Conservation (phyloP, 2,113 vertebrate genomes). For the Lophura nycthemera region DNA sequence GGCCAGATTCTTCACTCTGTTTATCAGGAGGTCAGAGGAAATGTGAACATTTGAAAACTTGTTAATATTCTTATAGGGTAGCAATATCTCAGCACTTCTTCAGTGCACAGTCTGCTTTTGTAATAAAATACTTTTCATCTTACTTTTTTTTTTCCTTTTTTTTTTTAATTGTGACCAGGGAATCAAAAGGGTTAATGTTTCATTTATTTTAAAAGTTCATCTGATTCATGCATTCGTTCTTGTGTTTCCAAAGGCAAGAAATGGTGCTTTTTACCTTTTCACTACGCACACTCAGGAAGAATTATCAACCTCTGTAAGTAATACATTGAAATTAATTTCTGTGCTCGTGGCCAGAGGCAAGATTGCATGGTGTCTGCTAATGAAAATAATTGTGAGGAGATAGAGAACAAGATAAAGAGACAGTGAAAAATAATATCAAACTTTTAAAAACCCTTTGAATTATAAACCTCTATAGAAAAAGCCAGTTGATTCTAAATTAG, state of each 20-base stretch:
- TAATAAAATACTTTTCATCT: background rate
- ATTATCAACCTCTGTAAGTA: constrained; percentile 26
- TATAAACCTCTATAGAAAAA: background rate
- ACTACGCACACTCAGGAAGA: background rate
- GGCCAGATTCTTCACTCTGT: background rate
- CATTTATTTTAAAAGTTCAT: background rate
- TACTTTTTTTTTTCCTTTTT: background rate
- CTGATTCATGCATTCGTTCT: background rate
- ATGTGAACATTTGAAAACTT: background rate
- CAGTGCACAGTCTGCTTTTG: background rate
- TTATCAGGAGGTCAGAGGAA: constrained; percentile 10
- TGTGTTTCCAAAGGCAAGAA: background rate
- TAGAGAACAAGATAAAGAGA: background rate
- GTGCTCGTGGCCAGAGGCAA: background rate
- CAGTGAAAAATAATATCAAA: background rate
- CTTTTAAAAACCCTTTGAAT: background rate
- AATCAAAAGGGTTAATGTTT: background rate
- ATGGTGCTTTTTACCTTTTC: background rate
- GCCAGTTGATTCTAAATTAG: background rate
- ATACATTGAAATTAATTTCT: constrained; percentile 3
- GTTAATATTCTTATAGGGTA: background rate
- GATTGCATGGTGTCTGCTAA: background rate
- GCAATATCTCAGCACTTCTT: background rate
- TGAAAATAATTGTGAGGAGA: background rate
- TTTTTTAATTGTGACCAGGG: background rate